Conservation (phyloP, 2,888 invertebrate genomes). For the Flabesymbios commensalis region DNA sequence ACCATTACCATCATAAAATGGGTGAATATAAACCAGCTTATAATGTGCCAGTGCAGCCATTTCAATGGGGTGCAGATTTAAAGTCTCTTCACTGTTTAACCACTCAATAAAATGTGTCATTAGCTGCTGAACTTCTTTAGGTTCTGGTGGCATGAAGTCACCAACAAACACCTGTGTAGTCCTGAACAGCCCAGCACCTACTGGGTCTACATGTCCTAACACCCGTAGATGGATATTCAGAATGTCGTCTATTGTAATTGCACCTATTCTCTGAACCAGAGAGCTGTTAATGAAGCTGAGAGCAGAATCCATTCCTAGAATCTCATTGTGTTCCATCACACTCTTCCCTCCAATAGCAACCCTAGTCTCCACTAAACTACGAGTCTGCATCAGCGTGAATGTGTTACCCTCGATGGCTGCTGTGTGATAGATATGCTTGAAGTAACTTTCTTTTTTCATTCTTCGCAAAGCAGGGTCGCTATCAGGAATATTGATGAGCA, state of each 20-base stretch:
- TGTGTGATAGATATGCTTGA: constrained; percentile 91
- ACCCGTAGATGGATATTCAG: constrained; percentile 90
- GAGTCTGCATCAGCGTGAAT: constrained; percentile 88
- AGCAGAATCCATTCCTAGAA: constrained; percentile 85
- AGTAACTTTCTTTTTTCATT: constrained; percentile 93
- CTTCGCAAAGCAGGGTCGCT: constrained; percentile 78
- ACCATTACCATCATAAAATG: constrained; percentile 96
- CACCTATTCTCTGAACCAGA: constrained; percentile 70
- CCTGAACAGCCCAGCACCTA: constrained; percentile 86
- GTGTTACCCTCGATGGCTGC: constrained; percentile 98
- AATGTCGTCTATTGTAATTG: constrained; percentile 82
- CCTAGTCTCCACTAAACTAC: constrained; percentile 88
- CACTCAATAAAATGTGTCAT: constrained; percentile 90
- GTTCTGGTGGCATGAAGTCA: constrained; percentile 89
- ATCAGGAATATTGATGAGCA: constrained; percentile 80
- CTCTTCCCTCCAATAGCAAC: constrained; percentile 82
- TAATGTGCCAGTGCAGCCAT: constrained; percentile 96
- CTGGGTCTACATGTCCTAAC: constrained; percentile 91
- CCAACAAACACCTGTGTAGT: constrained; percentile 79
- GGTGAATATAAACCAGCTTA: constrained; percentile 94
- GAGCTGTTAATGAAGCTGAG: constrained; percentile 86
- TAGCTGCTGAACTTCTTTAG: constrained; percentile 77
- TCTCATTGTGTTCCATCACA: constrained; percentile 95
- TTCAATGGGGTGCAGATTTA: constrained; percentile 87
- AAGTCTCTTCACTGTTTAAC: constrained; percentile 83